Conservation (phyloP, 2,888 invertebrate genomes). For the Agrochola circellaris region DNA sequence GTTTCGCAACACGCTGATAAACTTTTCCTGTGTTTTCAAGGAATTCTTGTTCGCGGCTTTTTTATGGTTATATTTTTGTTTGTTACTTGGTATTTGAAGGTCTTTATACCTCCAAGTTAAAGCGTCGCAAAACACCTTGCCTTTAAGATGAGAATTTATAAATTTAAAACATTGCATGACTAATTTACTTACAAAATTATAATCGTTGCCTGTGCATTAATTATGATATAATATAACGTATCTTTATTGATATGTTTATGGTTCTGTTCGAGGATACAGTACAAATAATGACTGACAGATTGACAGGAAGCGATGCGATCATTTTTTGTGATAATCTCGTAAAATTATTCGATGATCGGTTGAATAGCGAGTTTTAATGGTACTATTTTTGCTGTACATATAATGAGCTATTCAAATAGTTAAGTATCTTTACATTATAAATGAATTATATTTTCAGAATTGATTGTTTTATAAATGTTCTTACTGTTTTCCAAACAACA, state of each 20-base stretch:
- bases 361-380: slow-evolving; percentile 24
- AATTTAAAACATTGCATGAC: slow-evolving; percentile 1
- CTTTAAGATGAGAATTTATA: slow-evolving; percentile 1
- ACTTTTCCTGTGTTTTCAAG: slow-evolving; percentile 49
- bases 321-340: slow-evolving; percentile 30
- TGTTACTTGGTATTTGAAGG: slow-evolving; percentile 45
- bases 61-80: slow-evolving; percentile 40
- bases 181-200: background rate
- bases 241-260: slow-evolving; percentile 17
- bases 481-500: slow-evolving; percentile 17
- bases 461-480: slow-evolving; percentile 53
- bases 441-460: slow-evolving; percentile 24
- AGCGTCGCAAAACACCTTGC: slow-evolving; percentile 16
- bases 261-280: background rate
- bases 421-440: slow-evolving; percentile 18
- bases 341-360: slow-evolving; percentile 35
- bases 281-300: slow-evolving; percentile 19
- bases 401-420: slow-evolving; percentile 37
- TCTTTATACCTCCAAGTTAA: slow-evolving; percentile 14
- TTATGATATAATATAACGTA: background rate
- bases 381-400: slow-evolving; percentile 9
- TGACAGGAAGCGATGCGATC: slow-evolving; percentile 49
- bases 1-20: slow-evolving; percentile 18
- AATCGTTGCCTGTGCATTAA: background rate
- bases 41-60: slow-evolving; percentile 50